Conservation (phyloP, 2,888 invertebrate species). For the Dolichopus griseipennis region DNA sequence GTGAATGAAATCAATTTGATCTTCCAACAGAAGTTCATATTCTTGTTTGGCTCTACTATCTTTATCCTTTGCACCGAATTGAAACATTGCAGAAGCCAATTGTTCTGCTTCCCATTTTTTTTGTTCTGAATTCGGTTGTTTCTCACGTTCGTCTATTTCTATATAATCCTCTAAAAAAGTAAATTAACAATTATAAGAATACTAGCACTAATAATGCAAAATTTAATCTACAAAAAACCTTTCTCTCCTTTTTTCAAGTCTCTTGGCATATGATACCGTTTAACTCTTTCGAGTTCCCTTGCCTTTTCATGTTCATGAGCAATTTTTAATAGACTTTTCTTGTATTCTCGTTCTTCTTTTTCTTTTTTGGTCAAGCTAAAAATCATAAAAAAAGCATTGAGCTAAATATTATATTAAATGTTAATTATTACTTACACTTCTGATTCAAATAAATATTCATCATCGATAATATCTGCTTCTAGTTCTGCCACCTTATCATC, state of each 20-base stretch:
- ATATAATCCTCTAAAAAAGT: slow-evolving; percentile 55
- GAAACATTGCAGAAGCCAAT: slow-evolving; percentile 82
- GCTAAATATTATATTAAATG: background rate
- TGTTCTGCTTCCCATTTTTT: slow-evolving; percentile 98
- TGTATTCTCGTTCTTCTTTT: slow-evolving; percentile 74
- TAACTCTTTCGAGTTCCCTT: slow-evolving; percentile 82
- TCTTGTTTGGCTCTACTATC: slow-evolving; percentile 67
- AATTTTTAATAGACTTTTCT: slow-evolving; percentile 78
- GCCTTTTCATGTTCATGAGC: slow-evolving; percentile 96
- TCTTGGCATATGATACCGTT: slow-evolving; percentile 90
- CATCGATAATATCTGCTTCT: slow-evolving; percentile 90
- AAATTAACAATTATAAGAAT: background rate
- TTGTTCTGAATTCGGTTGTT: slow-evolving; percentile 72
- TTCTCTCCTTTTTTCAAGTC: slow-evolving; percentile 68
- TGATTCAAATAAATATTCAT: slow-evolving; percentile 89
- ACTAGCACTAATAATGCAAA: too few species aligned
- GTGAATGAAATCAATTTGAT: slow-evolving; percentile 97
- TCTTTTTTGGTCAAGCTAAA: slow-evolving; percentile 77
- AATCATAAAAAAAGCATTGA: slow-evolving; percentile 9
- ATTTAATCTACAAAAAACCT: slow-evolving; percentile 41
- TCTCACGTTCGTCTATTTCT: slow-evolving; percentile 80
- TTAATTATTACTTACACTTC: slow-evolving; percentile 56
- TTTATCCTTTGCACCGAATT: slow-evolving; percentile 90
- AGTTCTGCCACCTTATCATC: slow-evolving; percentile 93
- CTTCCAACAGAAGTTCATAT: slow-evolving; percentile 88